Conservation (phyloP, 2,888 invertebrate species). For the Oligia strigilis region DNA sequence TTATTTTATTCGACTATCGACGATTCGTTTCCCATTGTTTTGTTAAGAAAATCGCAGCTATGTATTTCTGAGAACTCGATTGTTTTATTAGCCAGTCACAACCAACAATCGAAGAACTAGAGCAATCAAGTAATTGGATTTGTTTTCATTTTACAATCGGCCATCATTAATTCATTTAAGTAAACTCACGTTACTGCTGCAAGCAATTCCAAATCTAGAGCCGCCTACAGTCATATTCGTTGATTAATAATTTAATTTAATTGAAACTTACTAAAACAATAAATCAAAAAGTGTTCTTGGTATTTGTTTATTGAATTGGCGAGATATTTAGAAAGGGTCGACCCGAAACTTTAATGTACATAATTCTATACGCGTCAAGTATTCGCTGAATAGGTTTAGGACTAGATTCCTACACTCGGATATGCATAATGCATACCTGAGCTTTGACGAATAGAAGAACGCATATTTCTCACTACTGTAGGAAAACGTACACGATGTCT, state of each 20-base stretch:
- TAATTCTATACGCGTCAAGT: slow-evolving; percentile 22
- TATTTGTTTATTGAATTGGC: slow-evolving; percentile 53
- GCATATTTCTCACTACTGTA: neutral
- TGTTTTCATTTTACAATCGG: slow-evolving; percentile 37
- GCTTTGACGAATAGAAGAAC: slow-evolving; percentile 8
- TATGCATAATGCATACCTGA: slow-evolving; percentile 11
- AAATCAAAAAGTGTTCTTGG: slow-evolving; percentile 55
- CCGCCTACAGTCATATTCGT: slow-evolving; percentile 44
- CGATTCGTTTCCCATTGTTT: slow-evolving; percentile 31
- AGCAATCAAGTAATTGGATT: slow-evolving; percentile 52
- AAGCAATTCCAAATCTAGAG: slow-evolving; percentile 61
- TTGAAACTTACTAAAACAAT: slow-evolving; percentile 51
- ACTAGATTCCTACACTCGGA: slow-evolving; percentile 23
- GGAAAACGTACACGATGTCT: neutral
- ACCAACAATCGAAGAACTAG: slow-evolving; percentile 47
- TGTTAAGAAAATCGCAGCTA: neutral
- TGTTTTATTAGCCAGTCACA: slow-evolving; percentile 42
- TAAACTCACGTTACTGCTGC: slow-evolving; percentile 44
- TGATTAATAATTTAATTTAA: slow-evolving; percentile 63
- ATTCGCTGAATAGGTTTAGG: slow-evolving; percentile 17
- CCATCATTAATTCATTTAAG: slow-evolving; percentile 45
- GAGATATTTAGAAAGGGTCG: slow-evolving; percentile 42
- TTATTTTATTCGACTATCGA: slow-evolving; percentile 19
- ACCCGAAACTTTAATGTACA: slow-evolving; percentile 30
- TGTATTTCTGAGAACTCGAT: slow-evolving; percentile 13